Base-by-base conservation (phyloP, 2,797 vertebrate species). In the Pantherophis alleghaniensis region DNA sequence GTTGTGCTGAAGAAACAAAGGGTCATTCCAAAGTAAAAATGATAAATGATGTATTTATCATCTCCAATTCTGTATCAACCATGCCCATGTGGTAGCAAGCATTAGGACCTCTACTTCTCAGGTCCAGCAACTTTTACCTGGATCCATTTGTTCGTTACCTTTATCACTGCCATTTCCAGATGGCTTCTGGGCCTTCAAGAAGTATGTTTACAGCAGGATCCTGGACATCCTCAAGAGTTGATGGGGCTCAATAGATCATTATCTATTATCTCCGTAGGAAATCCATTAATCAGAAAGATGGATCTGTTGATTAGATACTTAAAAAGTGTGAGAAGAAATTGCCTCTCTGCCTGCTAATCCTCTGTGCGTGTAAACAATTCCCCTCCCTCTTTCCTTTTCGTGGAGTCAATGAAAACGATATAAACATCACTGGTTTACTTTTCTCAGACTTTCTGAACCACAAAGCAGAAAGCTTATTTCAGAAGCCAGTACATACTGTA, bases 351-450 rank as follows among this genome's bases (percentile, higher is more conserved):
- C 74, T 47, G 37, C 37, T 83, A 47, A 96, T 97, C 96, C 96
- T 96, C 92, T 94, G 90, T 53, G 95, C 61, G 56, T 79, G 89
- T 97, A 97, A 97, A 97, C 92, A 95, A 55, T 88, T 32, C 1
- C 92, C 95, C 94, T 95, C 74, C 90, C 91, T 51, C 47, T 42
- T 91, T 51, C 20, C 37, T 1, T 96, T 96, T 95, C 92, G 93
- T 88, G 94, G 63, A 89, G 93, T 97, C 92, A 88, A 93, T 90
- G 66, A 89, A 96, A 95, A 93, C 66, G 96, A 90, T 95, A 90
- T 97, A 97, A 97, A 97, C 96, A 97, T 91, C 92, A 95, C 94
- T 0, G 2, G 94, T 94, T 93, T 95, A 96, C 91, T 93, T 94
- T 93, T 95, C 95, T 96, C 63, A 91, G 83, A 53, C 95, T 94